phyloP scores from a whole-genome alignment of 2,797 vertebrate species.

The Rhabdomys pumilio region DNA sequence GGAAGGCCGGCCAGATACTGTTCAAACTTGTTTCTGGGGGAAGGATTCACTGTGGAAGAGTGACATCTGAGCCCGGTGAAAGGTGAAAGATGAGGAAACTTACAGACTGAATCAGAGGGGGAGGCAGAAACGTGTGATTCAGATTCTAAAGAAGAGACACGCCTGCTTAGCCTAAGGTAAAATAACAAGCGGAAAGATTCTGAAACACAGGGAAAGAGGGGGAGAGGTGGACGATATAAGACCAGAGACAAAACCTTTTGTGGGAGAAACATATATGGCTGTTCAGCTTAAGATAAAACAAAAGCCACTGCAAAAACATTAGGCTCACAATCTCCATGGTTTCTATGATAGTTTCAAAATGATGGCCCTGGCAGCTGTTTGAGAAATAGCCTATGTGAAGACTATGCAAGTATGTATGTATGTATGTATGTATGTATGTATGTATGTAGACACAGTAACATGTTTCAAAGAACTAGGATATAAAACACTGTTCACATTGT shows the following conservation, averaged over 20 bases:
- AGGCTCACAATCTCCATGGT: neutral
- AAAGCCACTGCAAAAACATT: neutral
- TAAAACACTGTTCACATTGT: neutral
- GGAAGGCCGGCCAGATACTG: neutral
- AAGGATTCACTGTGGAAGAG: neutral
- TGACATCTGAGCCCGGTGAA: neutral
- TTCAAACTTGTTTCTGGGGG: neutral
- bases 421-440: no score
- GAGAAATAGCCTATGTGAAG: neutral
- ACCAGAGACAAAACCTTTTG: neutral
- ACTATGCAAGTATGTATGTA: no score
- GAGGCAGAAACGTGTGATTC: neutral
- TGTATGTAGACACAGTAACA: neutral
- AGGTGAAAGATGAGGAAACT: neutral
- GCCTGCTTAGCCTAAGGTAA: neutral
- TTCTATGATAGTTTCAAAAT: neutral
- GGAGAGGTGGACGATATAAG: neutral
- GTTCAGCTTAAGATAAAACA: neutral
- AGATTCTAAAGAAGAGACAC: neutral
- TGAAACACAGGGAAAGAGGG: neutral
- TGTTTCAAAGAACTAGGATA: neutral
- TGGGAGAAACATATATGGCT: neutral
- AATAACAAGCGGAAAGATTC: neutral
- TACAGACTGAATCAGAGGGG: neutral
- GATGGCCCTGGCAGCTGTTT: neutral